Percentiles rank a stretch among this genome's conserved stretches.
These are phyloP conservation scores for Drosophila nasuta DNA, from an alignment of 1,140 invertebrate genomes.

Conservation along the genomic window DNA sequence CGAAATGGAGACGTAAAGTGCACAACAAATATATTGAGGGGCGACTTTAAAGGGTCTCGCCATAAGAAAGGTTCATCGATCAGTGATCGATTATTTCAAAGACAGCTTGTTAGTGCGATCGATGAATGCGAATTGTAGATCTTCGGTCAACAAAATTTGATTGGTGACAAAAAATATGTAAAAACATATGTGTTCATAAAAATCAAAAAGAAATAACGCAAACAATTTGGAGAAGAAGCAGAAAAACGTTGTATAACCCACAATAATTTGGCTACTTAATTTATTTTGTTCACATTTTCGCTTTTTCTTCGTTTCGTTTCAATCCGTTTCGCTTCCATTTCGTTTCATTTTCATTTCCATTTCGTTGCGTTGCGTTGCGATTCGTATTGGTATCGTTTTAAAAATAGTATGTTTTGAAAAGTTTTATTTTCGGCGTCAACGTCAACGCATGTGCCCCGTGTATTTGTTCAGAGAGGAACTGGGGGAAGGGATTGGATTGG, in stretches of 20 bases:
- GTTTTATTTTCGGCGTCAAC: conserved; percentile 82
- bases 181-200: conserved; percentile 4
- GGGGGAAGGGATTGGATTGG: background rate
- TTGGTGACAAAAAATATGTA: background rate
- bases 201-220: conserved; percentile 20
- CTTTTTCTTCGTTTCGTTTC: conserved; percentile 49
- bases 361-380: conserved; percentile 60
- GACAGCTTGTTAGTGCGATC: conserved; percentile 1
- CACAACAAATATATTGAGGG: background rate
- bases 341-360: conserved; percentile 64
- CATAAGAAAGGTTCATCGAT: background rate
- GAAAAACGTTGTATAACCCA: conserved; percentile 80
- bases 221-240: conserved; percentile 5
- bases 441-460: conserved; percentile 66
- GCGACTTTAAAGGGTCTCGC: conserved; percentile 1
- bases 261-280: conserved; percentile 81
- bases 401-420: conserved; percentile 79
- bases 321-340: conserved; percentile 49
- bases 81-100: conserved; percentile 12
- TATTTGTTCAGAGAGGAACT: conserved; percentile 11
- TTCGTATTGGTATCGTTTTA: conserved; percentile 76
- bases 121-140: background rate
- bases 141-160: background rate
- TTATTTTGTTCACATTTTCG: conserved; percentile 72
- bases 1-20: background rate